Evolutionary conservation across 2,888 invertebrate genomes (phyloP).

Genomic region (Timema podura): DNA sequence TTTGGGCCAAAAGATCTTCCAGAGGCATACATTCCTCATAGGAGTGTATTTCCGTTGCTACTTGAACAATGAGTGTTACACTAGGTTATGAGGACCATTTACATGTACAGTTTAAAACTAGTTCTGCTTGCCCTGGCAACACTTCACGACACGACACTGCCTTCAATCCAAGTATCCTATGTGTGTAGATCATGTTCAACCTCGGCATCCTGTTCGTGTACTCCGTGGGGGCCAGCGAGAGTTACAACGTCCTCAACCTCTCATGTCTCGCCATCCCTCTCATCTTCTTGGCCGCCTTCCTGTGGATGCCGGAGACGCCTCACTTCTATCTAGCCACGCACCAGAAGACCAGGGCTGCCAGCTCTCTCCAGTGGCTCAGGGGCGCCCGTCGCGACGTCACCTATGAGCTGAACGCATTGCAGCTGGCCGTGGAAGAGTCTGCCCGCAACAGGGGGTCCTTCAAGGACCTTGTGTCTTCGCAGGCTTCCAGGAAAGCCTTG

Average conservation of each 20-base stretch:
- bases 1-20: too few species aligned
- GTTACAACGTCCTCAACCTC: slow-evolving; percentile 58
- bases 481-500: slow-evolving; percentile 69
- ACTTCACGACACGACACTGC: too few species aligned
- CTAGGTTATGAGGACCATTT: too few species aligned
- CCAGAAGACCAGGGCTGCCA: slow-evolving; percentile 56
- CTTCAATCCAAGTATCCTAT: too few species aligned
- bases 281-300: slow-evolving; percentile 56
- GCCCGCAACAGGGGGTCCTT: slow-evolving; percentile 40
- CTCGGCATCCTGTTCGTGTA: slow-evolving; percentile 68
- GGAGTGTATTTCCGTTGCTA: too few species aligned
- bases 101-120: too few species aligned
- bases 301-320: slow-evolving; percentile 80
- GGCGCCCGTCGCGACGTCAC: slow-evolving; percentile 59
- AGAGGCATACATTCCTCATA: too few species aligned
- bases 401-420: slow-evolving; percentile 58
- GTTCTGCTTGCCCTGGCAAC: too few species aligned
- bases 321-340: slow-evolving; percentile 60
- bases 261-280: slow-evolving; percentile 60
- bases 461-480: slow-evolving; percentile 27
- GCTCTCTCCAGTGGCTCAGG: slow-evolving; percentile 62
- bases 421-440: slow-evolving; percentile 44
- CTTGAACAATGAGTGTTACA: too few species aligned
- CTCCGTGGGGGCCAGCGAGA: slow-evolving; percentile 64
- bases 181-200: slow-evolving; percentile 52